Evolutionary conservation across 2,888 invertebrate species (phyloP).

Genomic region (Flexamia atlantica): DNA sequence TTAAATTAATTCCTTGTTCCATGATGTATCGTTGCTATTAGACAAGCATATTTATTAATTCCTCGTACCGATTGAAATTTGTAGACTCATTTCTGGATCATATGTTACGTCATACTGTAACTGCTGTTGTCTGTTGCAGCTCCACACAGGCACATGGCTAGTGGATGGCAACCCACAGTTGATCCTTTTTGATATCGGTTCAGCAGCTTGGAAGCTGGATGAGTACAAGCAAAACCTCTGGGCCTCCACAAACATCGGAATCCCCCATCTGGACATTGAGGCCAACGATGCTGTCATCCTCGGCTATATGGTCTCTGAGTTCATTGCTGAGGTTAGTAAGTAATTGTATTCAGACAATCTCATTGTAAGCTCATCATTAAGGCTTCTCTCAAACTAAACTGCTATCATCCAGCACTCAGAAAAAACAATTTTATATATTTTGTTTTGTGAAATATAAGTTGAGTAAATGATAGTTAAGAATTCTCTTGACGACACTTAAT

Average conservation of each 20-base stretch:
- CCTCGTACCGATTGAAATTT: too few relatives aligned
- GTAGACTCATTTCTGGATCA: too few relatives aligned
- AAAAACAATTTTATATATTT: too few relatives aligned
- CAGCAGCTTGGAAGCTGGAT: conserved; percentile 97
- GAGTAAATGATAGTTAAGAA: too few relatives aligned
- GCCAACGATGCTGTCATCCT: conserved; percentile 98
- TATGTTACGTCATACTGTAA: too few relatives aligned
- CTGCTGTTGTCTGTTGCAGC: conserved; percentile 75
- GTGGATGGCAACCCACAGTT: conserved; percentile 99
- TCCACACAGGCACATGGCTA: conserved; percentile 98
- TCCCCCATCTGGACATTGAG: conserved; percentile 96
- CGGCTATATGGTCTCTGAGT: conserved; percentile 96
- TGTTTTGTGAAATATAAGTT: too few relatives aligned
- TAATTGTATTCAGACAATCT: neutral
- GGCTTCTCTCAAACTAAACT: too few relatives aligned
- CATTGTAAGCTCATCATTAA: too few relatives aligned
- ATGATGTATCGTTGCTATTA: neutral
- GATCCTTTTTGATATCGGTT: conserved; percentile 97
- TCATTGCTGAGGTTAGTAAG: conserved; percentile 86
- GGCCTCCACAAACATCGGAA: conserved; percentile 92
- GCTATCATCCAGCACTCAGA: too few relatives aligned
- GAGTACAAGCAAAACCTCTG: conserved; percentile 97
- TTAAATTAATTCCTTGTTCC: too few relatives aligned
- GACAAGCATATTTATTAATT: too few relatives aligned
- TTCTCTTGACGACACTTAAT: too few relatives aligned